Conservation (phyloP, 2,797 vertebrate species). For the Poeciliopsis infans region DNA sequence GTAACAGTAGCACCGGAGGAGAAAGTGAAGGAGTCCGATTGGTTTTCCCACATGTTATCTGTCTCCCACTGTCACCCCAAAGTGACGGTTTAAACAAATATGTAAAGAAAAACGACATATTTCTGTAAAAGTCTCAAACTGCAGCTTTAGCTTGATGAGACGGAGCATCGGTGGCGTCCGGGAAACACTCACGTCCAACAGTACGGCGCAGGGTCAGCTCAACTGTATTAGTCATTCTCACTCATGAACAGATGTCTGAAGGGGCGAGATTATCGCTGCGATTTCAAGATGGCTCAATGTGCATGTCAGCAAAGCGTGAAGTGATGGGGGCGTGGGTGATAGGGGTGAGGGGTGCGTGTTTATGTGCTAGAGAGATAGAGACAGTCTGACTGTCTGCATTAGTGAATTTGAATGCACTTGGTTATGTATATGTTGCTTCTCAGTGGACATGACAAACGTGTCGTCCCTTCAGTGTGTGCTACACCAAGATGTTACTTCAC, state of each 20-base stretch:
- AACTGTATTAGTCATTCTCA: slow-evolving; percentile 60
- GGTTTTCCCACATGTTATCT: too few species aligned
- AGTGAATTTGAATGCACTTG: slow-evolving; percentile 66
- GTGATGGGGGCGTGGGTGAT: not conserved
- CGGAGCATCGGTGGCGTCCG: slow-evolving; percentile 29
- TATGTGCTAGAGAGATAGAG: slow-evolving; percentile 6
- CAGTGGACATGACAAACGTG: slow-evolving; percentile 83
- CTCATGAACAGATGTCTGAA: slow-evolving; percentile 65
- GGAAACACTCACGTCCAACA: slow-evolving; percentile 44
- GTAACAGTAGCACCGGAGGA: too few species aligned
- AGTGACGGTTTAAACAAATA: too few species aligned
- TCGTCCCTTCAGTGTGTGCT: slow-evolving; percentile 68
- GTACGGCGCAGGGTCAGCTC: slow-evolving; percentile 58
- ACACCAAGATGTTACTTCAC: slow-evolving; percentile 55
- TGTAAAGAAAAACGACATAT: too few species aligned
- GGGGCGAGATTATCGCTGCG: slow-evolving; percentile 51
- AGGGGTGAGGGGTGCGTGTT: not conserved
- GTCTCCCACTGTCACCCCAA: too few species aligned
- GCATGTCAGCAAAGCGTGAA: slow-evolving; percentile 39
- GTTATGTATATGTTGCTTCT: slow-evolving; percentile 74
- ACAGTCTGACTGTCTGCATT: slow-evolving; percentile 51
- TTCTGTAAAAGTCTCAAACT: too few species aligned
- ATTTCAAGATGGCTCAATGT: slow-evolving; percentile 63
- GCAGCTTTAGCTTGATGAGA: slow-evolving; percentile 29
- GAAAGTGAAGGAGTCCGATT: too few species aligned